Base-by-base conservation (phyloP, 2,888 invertebrate genomes). In the Sinhomidia bicolor region DNA sequence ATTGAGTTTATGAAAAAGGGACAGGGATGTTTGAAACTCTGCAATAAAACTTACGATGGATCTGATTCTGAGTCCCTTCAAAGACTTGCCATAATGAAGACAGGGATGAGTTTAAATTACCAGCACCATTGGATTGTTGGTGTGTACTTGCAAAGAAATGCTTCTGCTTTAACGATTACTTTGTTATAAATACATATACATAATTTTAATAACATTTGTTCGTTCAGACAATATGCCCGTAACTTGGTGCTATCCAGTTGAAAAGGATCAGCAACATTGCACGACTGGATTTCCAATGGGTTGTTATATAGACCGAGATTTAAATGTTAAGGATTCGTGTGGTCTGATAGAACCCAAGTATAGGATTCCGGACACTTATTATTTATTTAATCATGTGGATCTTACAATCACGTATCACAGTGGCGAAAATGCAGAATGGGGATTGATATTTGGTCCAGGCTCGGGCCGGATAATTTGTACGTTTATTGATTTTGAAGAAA, bases 171-270 rank as follows among this genome's bases (percentile, higher is more conserved):
- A 14, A 4, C 17, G 23, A 57, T 57, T 2, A 20, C 6, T 2
- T 57, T 20, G 20, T 20, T 20, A 4, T 20, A 20, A 71, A 32
- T 20, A 36, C 17, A 12, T 41, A n/a, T n/a, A n/a, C n/a, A n/a
- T n/a, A n/a, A n/a, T n/a, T n/a, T n/a, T n/a, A n/a, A n/a, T n/a
- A n/a, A n/a, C n/a, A n/a, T n/a, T n/a, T n/a, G n/a, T n/a, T n/a
- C n/a, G n/a, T 47, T 91, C 94, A 94, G 99, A 99, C 94, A 99
- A 99, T 93, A 99, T 99, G 99, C 99, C 99, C 0, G 97, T 99
- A 0, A 99, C 99, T 0, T 99, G 98, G 97, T 99, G 99, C 94
- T 98, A 98, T 93, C 94, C 94, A 1, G 89, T 89, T 29, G 91
- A 91, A 12, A 88, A 91, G 51, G 85, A 95, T 17, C 95, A 95